phyloP scores from a whole-genome alignment of 2,113 vertebrate genomes.

The Tyto alba region DNA sequence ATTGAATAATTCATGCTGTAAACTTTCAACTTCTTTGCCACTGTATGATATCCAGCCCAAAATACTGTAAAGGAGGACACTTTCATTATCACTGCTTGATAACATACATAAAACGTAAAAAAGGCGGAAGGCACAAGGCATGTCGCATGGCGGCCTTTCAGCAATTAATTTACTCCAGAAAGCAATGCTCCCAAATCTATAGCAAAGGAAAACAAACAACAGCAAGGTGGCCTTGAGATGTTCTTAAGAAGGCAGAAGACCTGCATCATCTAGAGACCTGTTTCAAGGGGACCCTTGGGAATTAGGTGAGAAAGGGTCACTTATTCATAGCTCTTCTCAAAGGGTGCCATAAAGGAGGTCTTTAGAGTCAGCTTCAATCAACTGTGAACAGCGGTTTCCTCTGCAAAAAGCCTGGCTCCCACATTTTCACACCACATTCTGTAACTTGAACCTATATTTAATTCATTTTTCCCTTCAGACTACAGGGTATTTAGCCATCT shows the following conservation, averaged over 20 bases:
- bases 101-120: neutral
- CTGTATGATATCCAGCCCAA: neutral
- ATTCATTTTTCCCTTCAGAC: constrained; percentile 32
- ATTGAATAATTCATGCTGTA: neutral
- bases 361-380: constrained; percentile 22
- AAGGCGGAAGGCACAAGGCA: neutral
- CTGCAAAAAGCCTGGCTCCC: neutral
- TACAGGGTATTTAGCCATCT: constrained; percentile 33
- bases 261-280: neutral
- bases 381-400: neutral
- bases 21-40: neutral
- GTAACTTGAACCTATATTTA: constrained; percentile 1
- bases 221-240: neutral
- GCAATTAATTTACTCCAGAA: neutral
- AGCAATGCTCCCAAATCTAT: neutral
- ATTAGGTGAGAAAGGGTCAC: neutral
- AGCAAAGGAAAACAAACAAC: neutral
- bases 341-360: neutral
- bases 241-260: neutral
- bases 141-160: neutral
- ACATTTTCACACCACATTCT: constrained; percentile 3
- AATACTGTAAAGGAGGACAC: neutral
- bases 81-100: neutral
- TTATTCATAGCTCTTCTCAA: neutral
- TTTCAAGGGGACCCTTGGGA: neutral